Evolutionary conservation across 2,888 invertebrate species (phyloP).

Genomic region (Orchesella flavescens): DNA sequence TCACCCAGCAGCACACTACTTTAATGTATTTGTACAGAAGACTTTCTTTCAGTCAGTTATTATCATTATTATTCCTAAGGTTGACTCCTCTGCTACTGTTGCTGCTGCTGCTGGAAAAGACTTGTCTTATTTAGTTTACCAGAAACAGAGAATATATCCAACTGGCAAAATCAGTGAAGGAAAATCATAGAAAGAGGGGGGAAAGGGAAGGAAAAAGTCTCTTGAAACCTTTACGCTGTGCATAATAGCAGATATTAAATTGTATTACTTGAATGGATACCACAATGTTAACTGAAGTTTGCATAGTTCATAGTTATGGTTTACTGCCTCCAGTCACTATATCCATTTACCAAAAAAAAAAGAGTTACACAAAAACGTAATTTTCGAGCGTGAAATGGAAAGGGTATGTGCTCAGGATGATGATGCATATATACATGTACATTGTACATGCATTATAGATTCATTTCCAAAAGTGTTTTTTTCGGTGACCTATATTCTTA

Average conservation of each 20-base stretch:
- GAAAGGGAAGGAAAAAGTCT: not conserved
- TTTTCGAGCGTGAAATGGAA: no score
- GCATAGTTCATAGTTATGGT: constrained; percentile 24
- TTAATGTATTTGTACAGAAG: not conserved
- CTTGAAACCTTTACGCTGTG: not conserved
- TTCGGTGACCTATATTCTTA: no score
- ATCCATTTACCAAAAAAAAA: no score
- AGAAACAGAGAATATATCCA: constrained; percentile 11
- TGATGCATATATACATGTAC: not conserved
- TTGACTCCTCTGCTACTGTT: constrained; percentile 19
- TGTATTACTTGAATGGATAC: constrained; percentile 19
- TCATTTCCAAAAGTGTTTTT: no score
- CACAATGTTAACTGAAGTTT: constrained; percentile 20
- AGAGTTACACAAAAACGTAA: no score
- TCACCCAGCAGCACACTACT: constrained; percentile 4
- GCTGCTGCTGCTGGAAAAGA: constrained; percentile 40
- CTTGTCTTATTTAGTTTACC: constrained; percentile 51
- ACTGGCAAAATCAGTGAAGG: constrained; percentile 18
- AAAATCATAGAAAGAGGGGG: not conserved
- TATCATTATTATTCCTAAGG: constrained; percentile 49
- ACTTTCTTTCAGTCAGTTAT: constrained; percentile 20
- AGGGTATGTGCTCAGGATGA: constrained; percentile 1
- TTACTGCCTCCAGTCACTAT: not conserved
- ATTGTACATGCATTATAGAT: not conserved
- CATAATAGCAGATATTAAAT: constrained; percentile 26